phyloP scores from a whole-genome alignment of 2,888 invertebrate species.

The Leptinotarsa peninsularis region DNA sequence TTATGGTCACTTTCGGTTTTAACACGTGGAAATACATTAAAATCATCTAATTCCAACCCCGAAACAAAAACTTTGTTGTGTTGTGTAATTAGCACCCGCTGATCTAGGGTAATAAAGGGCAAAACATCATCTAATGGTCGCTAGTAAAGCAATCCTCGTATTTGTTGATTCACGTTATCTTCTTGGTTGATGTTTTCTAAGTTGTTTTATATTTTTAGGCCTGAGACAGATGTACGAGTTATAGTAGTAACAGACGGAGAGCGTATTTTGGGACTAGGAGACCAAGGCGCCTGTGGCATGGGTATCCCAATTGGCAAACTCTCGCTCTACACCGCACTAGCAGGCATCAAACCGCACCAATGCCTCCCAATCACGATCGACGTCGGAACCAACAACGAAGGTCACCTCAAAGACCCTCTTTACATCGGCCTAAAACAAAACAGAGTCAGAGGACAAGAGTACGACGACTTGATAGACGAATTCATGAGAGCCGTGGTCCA shows the following conservation, averaged over 20 bases:
- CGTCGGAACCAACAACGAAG: constrained; percentile 87
- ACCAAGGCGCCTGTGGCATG: constrained; percentile 98
- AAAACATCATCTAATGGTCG: no score
- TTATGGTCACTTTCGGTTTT: no score
- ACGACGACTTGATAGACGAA: constrained; percentile 96
- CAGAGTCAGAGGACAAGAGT: constrained; percentile 84
- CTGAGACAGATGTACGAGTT: constrained; percentile 86
- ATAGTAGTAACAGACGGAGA: constrained; percentile 98
- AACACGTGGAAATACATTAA: no score
- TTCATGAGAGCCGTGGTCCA: constrained; percentile 93
- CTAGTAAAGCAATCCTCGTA: no score
- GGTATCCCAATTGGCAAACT: constrained; percentile 99
- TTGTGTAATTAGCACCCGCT: no score
- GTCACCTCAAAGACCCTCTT: constrained; percentile 84
- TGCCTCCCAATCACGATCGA: constrained; percentile 95
- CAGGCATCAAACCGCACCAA: constrained; percentile 95
- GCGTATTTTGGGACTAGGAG: constrained; percentile 96
- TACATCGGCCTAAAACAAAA: constrained; percentile 93
- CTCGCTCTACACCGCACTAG: constrained; percentile 95
- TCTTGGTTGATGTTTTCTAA: no score
- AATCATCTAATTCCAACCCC: no score
- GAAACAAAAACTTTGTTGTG: no score
- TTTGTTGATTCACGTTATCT: no score
- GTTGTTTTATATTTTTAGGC: constrained; percentile 69
- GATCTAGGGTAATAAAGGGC: no score